Conservation (phyloP, 2,797 vertebrate genomes). For the Hydrophis major region DNA sequence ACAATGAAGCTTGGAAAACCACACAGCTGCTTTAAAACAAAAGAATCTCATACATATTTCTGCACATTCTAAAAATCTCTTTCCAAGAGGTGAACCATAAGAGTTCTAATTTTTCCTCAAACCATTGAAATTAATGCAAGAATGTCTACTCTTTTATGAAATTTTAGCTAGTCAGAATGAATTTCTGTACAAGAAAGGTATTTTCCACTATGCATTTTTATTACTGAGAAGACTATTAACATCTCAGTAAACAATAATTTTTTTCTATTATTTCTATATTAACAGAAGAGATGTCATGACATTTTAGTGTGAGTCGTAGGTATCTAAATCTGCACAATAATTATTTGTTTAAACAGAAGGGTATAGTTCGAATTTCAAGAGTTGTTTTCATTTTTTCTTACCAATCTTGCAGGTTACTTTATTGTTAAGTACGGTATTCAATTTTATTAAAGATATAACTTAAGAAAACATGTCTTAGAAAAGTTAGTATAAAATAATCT, state of each 20-base stretch:
- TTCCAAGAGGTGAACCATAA: background rate
- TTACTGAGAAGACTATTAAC: background rate
- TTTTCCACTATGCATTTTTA: background rate
- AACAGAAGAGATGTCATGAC: background rate
- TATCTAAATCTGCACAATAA: background rate
- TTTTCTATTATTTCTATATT: background rate
- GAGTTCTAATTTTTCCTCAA: background rate
- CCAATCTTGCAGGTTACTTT: background rate
- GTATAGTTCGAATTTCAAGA: background rate
- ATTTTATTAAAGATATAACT: background rate
- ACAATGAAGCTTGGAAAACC: background rate
- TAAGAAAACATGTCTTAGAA: background rate
- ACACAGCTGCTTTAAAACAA: background rate
- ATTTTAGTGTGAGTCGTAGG: background rate
- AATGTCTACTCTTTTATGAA: background rate
- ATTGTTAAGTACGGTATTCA: background rate
- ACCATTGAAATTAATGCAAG: background rate
- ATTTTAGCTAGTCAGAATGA: background rate
- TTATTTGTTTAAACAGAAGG: background rate
- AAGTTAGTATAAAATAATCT: conserved; percentile 9
- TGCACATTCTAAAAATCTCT: background rate
- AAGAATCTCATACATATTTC: background rate
- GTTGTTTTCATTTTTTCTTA: background rate
- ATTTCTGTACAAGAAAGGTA: background rate
- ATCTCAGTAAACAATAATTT: background rate